A percentile compares a stretch with the other conserved stretches of the same genome.
Conservation (phyloP, 2,888 invertebrate species). For the Laspeyria flexula region DNA sequence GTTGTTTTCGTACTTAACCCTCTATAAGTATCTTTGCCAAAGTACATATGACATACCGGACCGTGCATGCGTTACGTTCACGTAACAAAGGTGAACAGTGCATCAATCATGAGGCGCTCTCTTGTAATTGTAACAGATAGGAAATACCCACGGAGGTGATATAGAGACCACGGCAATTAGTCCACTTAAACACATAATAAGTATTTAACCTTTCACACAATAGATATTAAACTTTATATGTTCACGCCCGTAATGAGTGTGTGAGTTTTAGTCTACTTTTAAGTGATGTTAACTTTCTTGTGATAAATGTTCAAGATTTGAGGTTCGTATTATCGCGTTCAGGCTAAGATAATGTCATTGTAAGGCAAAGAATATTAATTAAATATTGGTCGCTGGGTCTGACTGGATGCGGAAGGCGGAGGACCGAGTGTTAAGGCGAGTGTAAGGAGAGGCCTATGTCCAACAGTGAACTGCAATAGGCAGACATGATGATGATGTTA, state of each 20-base stretch:
- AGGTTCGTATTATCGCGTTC: too few species aligned
- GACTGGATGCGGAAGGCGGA: too few species aligned
- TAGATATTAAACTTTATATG: not conserved
- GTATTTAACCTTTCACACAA: not conserved
- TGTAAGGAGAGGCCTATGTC: too few species aligned
- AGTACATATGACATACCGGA: constrained; percentile 33
- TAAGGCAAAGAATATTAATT: too few species aligned
- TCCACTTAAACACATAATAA: not conserved
- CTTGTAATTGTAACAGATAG: not conserved
- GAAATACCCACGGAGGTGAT: not conserved
- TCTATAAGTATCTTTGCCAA: constrained; percentile 21
- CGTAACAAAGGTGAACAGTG: constrained; percentile 5
- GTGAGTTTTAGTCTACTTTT: not conserved
- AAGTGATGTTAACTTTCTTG: not conserved
- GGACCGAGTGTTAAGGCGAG: too few species aligned
- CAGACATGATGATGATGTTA: too few species aligned
- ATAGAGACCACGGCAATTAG: not conserved
- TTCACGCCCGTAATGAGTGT: not conserved
- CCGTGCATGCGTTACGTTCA: constrained; percentile 2
- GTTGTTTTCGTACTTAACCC: too few species aligned
- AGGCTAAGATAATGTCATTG: too few species aligned
- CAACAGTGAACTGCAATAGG: too few species aligned
- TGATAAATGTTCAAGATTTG: not conserved
- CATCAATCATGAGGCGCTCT: constrained; percentile 3
- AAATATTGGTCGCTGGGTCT: too few species aligned